Evolutionary conservation across 2,797 vertebrate species (phyloP).

Genomic region (Notolabrus celidotus): DNA sequence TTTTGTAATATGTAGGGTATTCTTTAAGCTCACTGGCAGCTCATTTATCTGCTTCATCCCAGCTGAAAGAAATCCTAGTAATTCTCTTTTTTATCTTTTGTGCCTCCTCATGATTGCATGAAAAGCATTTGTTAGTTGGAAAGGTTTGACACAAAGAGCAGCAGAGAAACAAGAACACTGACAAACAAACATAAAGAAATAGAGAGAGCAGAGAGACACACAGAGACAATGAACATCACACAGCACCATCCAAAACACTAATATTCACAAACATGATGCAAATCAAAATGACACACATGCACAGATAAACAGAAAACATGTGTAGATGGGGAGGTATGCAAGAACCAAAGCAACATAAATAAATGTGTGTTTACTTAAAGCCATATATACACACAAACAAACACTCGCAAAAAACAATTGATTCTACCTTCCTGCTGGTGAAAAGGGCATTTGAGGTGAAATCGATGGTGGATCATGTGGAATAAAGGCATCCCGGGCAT

Average conservation of each 20-base stretch:
- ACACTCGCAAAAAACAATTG: conserved; percentile 27
- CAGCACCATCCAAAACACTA: neutral
- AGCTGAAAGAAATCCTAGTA: conserved; percentile 17
- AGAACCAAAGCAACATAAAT: neutral
- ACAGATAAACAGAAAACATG: neutral
- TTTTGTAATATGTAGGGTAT: neutral
- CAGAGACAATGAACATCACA: conserved; percentile 7
- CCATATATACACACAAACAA: neutral
- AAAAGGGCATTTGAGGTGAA: conserved; percentile 54
- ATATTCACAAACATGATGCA: neutral
- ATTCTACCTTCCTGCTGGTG: conserved; percentile 29
- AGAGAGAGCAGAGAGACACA: neutral
- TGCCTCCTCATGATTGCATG: conserved; percentile 12
- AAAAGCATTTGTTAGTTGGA: conserved; percentile 25
- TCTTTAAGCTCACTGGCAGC: neutral
- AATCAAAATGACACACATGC: neutral
- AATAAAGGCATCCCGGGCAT: conserved; percentile 52
- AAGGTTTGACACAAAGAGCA: conserved; percentile 16
- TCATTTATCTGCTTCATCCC: conserved; percentile 15
- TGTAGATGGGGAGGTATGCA: neutral
- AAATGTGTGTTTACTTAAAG: neutral
- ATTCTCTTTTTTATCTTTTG: conserved; percentile 32
- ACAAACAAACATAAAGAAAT: conserved; percentile 13
- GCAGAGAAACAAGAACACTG: conserved; percentile 7
- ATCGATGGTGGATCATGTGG: conserved; percentile 59